phyloP scores from a whole-genome alignment of 2,797 vertebrate genomes.

The Poeciliopsis paucimaculata region DNA sequence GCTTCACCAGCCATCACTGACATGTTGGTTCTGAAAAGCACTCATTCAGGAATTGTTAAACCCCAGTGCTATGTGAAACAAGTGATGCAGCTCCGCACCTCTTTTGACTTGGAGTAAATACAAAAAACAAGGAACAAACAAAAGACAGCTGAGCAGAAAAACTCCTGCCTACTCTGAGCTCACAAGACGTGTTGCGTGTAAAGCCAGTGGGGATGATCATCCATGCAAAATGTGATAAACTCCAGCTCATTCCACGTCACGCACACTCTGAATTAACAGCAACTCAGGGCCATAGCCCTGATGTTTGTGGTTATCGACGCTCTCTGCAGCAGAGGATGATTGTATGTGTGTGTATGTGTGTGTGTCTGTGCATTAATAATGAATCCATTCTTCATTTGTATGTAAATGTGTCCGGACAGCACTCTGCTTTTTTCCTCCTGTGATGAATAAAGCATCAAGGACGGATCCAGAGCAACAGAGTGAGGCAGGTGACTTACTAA shows the following conservation, averaged over 20 bases:
- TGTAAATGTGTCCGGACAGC: constrained; percentile 62
- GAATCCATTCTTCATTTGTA: constrained; percentile 60
- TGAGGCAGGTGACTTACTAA: constrained; percentile 45
- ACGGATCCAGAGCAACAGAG: constrained; percentile 21
- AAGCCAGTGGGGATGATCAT: constrained; percentile 41
- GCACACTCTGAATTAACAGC: constrained; percentile 23
- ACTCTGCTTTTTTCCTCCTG: constrained; percentile 32
- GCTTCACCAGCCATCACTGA: neutral
- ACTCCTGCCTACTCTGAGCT: constrained; percentile 19
- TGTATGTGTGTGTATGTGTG: constrained; percentile 7
- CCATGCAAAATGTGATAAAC: constrained; percentile 36
- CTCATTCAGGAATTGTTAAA: constrained; percentile 33
- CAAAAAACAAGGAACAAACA: constrained; percentile 26
- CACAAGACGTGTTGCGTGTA: constrained; percentile 28
- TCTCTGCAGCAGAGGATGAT: constrained; percentile 23
- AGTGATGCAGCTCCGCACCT: constrained; percentile 35
- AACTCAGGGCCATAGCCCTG: constrained; percentile 24
- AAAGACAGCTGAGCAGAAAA: constrained; percentile 47
- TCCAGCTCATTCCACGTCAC: neutral
- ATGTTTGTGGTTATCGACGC: constrained; percentile 47
- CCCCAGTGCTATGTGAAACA: constrained; percentile 42
- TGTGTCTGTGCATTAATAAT: constrained; percentile 48
- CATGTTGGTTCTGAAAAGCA: constrained; percentile 14
- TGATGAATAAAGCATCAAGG: constrained; percentile 61
- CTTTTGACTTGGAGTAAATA: constrained; percentile 42